Base-by-base conservation (phyloP, 2,113 vertebrate species). In the Chlorodrepanis virens region DNA sequence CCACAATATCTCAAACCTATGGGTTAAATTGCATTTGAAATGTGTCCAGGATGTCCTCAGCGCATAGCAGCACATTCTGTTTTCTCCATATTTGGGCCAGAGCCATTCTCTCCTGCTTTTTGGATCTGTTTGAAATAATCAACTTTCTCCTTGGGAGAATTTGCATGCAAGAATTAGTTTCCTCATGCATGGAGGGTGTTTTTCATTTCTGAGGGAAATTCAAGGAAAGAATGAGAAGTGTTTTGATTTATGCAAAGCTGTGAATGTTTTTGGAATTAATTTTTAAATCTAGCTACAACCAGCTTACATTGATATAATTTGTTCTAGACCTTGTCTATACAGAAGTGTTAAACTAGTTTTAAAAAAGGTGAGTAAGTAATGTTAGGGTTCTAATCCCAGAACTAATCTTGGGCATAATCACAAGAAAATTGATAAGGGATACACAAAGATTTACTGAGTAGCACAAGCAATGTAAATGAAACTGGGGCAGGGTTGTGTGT, bases 181-280 rank as follows among this genome's bases (percentile, higher is more conserved):
- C 76, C 54, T 96, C 87, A 91, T 88, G 84, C 94, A 59, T 87
- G 45, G 78, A 91, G 63, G 77, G 10, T 83, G 78, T 39, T 82
- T 93, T 89, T 90, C 16, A 67, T 91, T 96, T 94, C 78, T 91
- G 70, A 88, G 54, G 81, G 59, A 91, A 96, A 93, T 91, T 93
- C 35, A 94, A 72, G 57, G 45, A 85, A 89, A 85, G 75, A 83
- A 91, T 60, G 52, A 95, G 67, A 95, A 90, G 77, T 67, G 53
- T 74, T 97, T 91, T 94, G 79, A 93, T 92, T 83, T 94, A 88
- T 94, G 79, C 79, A 92, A 96, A 95, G 79, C 93, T 90, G 52
- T 63, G 71, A 94, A 81, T 92, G 91, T 25, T 94, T 94, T 91
- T 75, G 31, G 72, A 97, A 91, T 96, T 94, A 92, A 71, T 84